A percentile compares a stretch with the other conserved stretches of the same genome.
Conservation (phyloP, 2,888 invertebrate genomes). For the Ctenicera cuprea region DNA sequence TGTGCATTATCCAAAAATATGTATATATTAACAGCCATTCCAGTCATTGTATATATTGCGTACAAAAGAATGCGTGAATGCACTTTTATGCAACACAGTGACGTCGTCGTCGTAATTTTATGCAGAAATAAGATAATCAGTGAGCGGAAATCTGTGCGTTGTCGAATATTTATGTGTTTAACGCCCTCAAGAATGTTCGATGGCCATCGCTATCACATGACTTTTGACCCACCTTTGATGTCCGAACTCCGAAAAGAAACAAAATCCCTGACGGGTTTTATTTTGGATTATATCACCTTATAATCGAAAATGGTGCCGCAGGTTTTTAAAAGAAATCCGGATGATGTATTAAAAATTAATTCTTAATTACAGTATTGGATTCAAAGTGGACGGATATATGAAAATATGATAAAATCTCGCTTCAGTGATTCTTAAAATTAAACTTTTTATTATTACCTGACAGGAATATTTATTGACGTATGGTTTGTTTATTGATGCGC, state of each 20-base stretch:
- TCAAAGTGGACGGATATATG: slow-evolving; percentile 18
- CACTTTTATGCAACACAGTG: slow-evolving; percentile 32
- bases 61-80: slow-evolving; percentile 3
- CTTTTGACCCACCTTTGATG: slow-evolving; percentile 48
- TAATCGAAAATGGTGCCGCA: slow-evolving; percentile 10
- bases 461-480: not conserved
- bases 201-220: slow-evolving; percentile 58
- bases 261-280: slow-evolving; percentile 8
- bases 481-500: slow-evolving; percentile 1
- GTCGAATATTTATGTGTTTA: slow-evolving; percentile 46
- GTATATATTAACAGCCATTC: not conserved
- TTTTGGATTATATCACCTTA: slow-evolving; percentile 16
- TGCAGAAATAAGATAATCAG: slow-evolving; percentile 49
- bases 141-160: slow-evolving; percentile 47
- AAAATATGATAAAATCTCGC: slow-evolving; percentile 12
- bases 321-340: not conserved
- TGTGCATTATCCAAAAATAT: too few species aligned
- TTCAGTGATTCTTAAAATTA: slow-evolving; percentile 2
- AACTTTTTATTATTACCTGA: not conserved
- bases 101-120: slow-evolving; percentile 42
- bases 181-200: slow-evolving; percentile 52
- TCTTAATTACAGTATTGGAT: slow-evolving; percentile 29
- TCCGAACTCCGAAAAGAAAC: not conserved
- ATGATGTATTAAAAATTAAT: slow-evolving; percentile 30
- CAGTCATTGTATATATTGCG: not conserved